Evolutionary conservation across 2,797 vertebrate species (phyloP).

Genomic region (Paedocypris micromegethes): DNA sequence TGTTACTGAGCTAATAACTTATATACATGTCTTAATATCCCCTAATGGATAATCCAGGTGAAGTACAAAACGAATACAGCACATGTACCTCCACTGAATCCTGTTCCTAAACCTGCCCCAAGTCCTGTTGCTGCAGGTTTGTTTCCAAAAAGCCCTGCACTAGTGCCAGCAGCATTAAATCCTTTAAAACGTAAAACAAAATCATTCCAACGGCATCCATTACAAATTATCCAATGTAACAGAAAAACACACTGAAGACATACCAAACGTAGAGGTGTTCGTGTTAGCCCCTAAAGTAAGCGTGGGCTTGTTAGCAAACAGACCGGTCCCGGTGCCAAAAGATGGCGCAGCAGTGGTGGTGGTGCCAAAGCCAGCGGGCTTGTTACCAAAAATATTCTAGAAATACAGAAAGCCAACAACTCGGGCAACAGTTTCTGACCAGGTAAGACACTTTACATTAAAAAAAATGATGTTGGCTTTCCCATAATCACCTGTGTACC

Average conservation of each 20-base stretch:
- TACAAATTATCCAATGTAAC: not conserved
- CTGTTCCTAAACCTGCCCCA: conserved; percentile 79
- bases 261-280: conserved; percentile 73
- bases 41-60: too few relatives aligned
- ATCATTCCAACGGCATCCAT: not conserved
- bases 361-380: conserved; percentile 83
- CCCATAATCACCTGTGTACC: conserved; percentile 72
- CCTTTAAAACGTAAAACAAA: conserved; percentile 59
- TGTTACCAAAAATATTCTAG: conserved; percentile 87
- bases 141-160: conserved; percentile 82
- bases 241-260: conserved; percentile 35
- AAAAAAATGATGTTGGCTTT: not conserved
- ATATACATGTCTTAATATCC: too few relatives aligned
- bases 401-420: not conserved
- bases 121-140: conserved; percentile 81
- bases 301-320: conserved; percentile 83
- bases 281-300: conserved; percentile 72
- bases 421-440: not conserved
- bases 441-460: not conserved
- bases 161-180: conserved; percentile 77
- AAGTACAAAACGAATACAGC: not conserved
- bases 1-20: too few relatives aligned
- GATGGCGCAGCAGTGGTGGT: conserved; percentile 91
- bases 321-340: conserved; percentile 81
- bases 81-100: conserved; percentile 82